Evolutionary conservation across 2,797 vertebrate genomes (phyloP).

Genomic region (Florisuga fusca): DNA sequence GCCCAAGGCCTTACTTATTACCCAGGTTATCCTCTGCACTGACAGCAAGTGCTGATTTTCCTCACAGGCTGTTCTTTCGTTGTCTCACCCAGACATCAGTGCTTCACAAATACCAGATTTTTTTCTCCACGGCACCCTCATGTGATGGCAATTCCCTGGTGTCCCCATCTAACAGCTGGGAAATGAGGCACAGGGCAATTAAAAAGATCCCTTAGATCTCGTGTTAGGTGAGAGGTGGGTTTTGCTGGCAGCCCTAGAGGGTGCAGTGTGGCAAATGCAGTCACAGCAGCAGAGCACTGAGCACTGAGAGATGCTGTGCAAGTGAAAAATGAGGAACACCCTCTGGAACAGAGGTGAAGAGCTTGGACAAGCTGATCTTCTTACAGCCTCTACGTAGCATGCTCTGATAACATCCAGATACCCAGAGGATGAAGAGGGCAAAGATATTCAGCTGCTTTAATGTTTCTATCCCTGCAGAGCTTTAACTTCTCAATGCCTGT

Average conservation of each 20-base stretch:
- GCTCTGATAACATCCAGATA: not conserved
- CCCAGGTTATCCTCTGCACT: not conserved
- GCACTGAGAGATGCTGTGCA: fast-evolving
- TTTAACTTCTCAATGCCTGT: not conserved
- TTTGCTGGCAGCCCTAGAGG: not conserved
- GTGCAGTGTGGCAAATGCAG: fast-evolving
- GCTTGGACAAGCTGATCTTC: not conserved
- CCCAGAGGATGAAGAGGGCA: not conserved
- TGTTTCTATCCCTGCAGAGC: not conserved
- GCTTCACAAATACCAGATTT: not conserved
- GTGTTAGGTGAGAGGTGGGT: not conserved
- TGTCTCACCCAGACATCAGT: fast-evolving
- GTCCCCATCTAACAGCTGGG: not conserved
- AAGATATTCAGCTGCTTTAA: not conserved
- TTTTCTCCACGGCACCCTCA: not conserved
- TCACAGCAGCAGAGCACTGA: not conserved
- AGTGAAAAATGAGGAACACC: not conserved
- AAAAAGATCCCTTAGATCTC: not conserved
- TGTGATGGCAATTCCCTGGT: not conserved
- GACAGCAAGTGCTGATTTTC: not conserved
- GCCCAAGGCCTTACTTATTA: not conserved
- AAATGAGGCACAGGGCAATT: not conserved
- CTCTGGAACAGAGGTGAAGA: not conserved
- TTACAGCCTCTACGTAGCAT: not conserved
- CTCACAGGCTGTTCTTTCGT: not conserved